Conservation (phyloP, 1,140 invertebrate species). For the Proales similis region DNA sequence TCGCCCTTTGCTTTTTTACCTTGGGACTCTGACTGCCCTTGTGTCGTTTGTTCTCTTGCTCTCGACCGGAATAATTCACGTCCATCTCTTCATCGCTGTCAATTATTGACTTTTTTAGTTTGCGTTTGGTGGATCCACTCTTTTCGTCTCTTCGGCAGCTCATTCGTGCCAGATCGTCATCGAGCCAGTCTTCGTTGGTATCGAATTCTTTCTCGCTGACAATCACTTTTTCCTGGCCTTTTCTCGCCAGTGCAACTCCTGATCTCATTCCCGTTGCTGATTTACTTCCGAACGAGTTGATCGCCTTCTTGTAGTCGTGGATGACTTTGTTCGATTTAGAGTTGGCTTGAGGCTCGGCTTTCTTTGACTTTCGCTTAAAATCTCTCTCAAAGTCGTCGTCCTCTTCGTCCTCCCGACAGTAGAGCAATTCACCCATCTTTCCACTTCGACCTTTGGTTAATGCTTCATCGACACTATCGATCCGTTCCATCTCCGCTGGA, state of each 20-base stretch:
- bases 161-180: neutral
- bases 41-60: too few relatives aligned
- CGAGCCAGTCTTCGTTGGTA: conserved; percentile 25
- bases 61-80: neutral
- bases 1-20: too few relatives aligned
- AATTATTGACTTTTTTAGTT: too few relatives aligned
- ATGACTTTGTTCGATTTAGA: conserved; percentile 11
- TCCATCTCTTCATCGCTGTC: neutral
- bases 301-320: conserved; percentile 23
- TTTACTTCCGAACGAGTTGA: conserved; percentile 7
- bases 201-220: conserved; percentile 17
- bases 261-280: neutral
- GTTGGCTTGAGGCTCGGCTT: neutral
- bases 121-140: neutral
- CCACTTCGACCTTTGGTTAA: neutral
- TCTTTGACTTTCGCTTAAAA: too few relatives aligned
- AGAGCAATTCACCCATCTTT: conserved; percentile 3
- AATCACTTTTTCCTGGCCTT: neutral
- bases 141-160: conserved; percentile 30
- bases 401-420: conserved; percentile 15
- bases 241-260: conserved; percentile 1
- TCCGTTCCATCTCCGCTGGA: conserved; percentile 1
- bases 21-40: too few relatives aligned
- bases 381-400: neutral
- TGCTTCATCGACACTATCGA: too few relatives aligned